Evolutionary conservation across 1,140 invertebrate species (phyloP).

Genomic region (Drosophila yakuba): DNA sequence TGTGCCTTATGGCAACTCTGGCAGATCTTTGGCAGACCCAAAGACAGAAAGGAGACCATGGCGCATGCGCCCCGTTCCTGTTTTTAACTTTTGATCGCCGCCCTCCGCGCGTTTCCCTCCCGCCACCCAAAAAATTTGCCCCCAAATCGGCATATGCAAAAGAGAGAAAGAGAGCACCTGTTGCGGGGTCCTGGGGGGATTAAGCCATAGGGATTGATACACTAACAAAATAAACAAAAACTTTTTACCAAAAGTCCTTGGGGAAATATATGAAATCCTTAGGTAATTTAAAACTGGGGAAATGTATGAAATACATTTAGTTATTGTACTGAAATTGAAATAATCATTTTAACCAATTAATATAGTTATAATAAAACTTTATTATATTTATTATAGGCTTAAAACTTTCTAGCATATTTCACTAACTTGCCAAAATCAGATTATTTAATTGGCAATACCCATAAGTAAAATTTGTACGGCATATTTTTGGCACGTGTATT

Average conservation of each 20-base stretch:
- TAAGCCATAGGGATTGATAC: slow-evolving; percentile 8
- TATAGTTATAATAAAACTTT: no score
- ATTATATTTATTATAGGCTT: no score
- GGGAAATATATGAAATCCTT: no score
- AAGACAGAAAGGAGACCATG: slow-evolving; percentile 19
- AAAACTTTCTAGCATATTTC: no score
- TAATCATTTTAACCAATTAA: no score
- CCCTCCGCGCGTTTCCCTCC: neutral
- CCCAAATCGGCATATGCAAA: slow-evolving; percentile 33
- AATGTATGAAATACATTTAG: no score
- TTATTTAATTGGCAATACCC: no score
- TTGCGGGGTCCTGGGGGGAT: slow-evolving; percentile 14
- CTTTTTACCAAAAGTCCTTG: no score
- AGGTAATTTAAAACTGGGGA: no score
- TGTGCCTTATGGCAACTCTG: slow-evolving; percentile 69
- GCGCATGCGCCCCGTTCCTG: slow-evolving; percentile 37
- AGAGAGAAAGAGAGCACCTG: slow-evolving; percentile 30
- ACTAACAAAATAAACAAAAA: neutral
- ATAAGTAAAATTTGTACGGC: no score
- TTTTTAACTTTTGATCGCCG: slow-evolving; percentile 6
- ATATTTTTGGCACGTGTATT: neutral
- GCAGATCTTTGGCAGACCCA: slow-evolving; percentile 16
- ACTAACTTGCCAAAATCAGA: no score
- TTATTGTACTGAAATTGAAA: no score
- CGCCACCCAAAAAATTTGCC: neutral